Evolutionary conservation across 2,888 invertebrate species (phyloP), one percentile per base, ranked within the genome.

Genomic region (Megastigmus dorsalis): DNA sequence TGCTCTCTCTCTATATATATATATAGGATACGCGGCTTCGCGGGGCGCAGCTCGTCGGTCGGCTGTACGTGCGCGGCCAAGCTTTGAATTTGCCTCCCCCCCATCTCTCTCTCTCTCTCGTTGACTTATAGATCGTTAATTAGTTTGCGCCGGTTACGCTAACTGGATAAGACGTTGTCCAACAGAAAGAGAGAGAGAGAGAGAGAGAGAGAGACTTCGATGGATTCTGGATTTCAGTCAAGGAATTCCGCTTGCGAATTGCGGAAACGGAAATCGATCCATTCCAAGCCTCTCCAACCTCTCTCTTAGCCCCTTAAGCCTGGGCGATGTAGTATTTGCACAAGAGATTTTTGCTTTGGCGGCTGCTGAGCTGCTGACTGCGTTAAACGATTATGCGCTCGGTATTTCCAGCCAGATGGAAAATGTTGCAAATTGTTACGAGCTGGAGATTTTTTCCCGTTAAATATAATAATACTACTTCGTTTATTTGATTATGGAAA

Each of bases 61-160:
- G 81, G 75, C 80, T 26, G 15, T 41, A 80, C 81, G 81, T 80
- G 81, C 71, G 20, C 26, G 1, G 13, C 13, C 75, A 74, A 66
- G 79, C 80, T 80, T 79, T 77, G 79, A 80, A 79, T 80, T 76
- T 75, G 79, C 79, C 69, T 65, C 54, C 30, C 18, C 33, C 38
- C 48, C 57, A 52, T 54, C 7, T 48, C 48, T 66, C 72, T 76
- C n/a, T n/a, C n/a, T 80, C 30, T 20, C 20, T 55, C 20, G 79
- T 77, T 80, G 80, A 80, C 81, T 82, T 81, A 81, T 82, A 76
- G 80, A 78, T 80, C 78, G 79, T 81, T 82, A 80, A 84, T 84
- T 83, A 79, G 81, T 81, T 81, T 79, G 77, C 78, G 79, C 68
- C 78, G 79, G 79, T 80, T 80, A 78, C 77, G 79, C 74, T 80